Evolutionary conservation across 30 jellyfish, hydroid and myxozoan species (phyloP), one percentile per base, ranked within the genome.

Genomic region (Catostylus mosaicus): DNA sequence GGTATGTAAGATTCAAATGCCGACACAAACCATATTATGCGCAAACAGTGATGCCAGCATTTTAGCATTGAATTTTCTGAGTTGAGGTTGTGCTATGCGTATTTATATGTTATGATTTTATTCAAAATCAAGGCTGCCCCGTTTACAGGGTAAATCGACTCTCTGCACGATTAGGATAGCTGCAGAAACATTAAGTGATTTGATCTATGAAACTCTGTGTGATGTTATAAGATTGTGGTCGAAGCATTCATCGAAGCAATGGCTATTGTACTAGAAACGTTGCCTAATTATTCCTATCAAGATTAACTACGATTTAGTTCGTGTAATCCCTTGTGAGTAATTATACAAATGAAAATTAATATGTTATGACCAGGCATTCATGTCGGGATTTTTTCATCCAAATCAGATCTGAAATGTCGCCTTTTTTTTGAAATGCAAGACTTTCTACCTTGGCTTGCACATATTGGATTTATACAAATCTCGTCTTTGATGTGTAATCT

Each of bases 331-430:
- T 16, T 48, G 52, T 47, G 34, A 61, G 51, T 34, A 62, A 19
- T 51, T 61, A 51, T 29, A 30, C 74, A 74, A 48, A 51, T 74
- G 75, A 48, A 52, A 54, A 52, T 74, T 50, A 52, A 52, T 74
- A 38, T 74, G 85, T 36, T 59, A 32, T 74, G 75, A 74, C 51
- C 85, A 36, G 61, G 71, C 57, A 32, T 19, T 74, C 61, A 74
- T 51, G 71, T 74, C 85, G 85, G 85, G 51, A 48, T 74, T 72
- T 33, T 74, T 74, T 74, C 85, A 74, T 74, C 85, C 37, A 35
- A 20, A 48, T 51, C 62, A 74, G 73, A 19, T 59, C 24, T 51
- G 20, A 30, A 31, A 51, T 38, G 75, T 75, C 74, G 85, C 85
- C 56, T 48, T 36, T 74, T 48, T 35, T 26, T 59, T 52, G 16